Percentiles rank a stretch among this genome's conserved stretches.
Evolutionary conservation across 2,113 vertebrate genomes (phyloP).

Genomic region (Percopsis transmontana): DNA sequence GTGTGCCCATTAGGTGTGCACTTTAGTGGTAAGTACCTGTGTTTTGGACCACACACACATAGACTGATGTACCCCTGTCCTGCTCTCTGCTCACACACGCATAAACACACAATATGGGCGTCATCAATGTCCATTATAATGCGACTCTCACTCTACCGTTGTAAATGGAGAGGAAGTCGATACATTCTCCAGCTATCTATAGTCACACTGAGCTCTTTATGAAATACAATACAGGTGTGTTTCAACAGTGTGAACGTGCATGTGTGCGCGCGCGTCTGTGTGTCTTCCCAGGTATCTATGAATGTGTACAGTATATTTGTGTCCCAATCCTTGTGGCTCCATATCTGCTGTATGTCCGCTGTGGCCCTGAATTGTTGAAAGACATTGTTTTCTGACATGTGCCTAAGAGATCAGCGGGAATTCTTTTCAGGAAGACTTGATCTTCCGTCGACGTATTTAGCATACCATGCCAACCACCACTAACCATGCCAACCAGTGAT

Average conservation of each 20-base stretch:
- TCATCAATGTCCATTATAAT: conserved; percentile 41
- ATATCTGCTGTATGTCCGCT: neutral
- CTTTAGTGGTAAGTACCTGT: no score
- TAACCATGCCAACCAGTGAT: no score
- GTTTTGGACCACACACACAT: neutral
- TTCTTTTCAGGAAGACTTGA: no score
- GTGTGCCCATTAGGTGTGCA: neutral
- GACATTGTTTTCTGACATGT: no score
- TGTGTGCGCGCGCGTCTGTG: neutral
- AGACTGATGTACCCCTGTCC: neutral
- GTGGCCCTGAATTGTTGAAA: no score
- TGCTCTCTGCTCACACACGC: neutral
- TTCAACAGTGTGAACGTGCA: neutral
- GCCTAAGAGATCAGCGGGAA: no score
- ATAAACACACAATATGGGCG: conserved; percentile 30
- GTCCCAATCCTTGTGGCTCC: neutral
- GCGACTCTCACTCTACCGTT: conserved; percentile 30
- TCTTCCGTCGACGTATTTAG: neutral
- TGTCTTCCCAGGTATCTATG: neutral
- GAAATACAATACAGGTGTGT: conserved; percentile 42
- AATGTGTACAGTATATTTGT: neutral
- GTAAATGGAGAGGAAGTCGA: conserved; percentile 64
- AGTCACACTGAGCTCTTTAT: conserved; percentile 37
- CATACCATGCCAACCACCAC: neutral
- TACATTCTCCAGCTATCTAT: conserved; percentile 47